These are phyloP conservation scores for Pteria penguin DNA, from an alignment of 2,888 invertebrate genomes.

Conservation along the genomic window DNA sequence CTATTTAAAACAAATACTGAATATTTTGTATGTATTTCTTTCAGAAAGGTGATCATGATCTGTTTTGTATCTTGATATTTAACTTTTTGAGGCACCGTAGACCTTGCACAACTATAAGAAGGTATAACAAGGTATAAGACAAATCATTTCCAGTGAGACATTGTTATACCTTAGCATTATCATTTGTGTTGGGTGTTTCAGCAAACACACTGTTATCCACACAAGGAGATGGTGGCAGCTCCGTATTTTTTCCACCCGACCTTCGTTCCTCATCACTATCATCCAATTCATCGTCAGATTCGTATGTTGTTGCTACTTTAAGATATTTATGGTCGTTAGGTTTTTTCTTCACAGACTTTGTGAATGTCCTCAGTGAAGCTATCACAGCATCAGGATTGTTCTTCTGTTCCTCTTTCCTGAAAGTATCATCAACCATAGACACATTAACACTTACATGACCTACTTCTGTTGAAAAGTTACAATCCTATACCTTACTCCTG, in stretches of 20 bases:
- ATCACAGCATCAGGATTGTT: slow-evolving; percentile 94
- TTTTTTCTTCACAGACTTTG: slow-evolving; percentile 79
- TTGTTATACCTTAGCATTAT: too few relatives aligned
- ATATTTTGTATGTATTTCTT: too few relatives aligned
- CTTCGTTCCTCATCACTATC: slow-evolving; percentile 44
- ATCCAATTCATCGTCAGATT: slow-evolving; percentile 65
- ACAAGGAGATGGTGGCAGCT: slow-evolving; percentile 29
- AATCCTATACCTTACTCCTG: too few relatives aligned
- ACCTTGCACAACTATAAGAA: too few relatives aligned
- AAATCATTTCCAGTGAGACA: too few relatives aligned
- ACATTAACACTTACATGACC: too few relatives aligned
- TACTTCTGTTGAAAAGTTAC: too few relatives aligned
- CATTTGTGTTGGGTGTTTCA: slow-evolving; percentile 14
- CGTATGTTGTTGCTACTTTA: slow-evolving; percentile 57
- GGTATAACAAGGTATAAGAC: too few relatives aligned
- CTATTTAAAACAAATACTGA: too few relatives aligned
- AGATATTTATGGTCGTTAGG: slow-evolving; percentile 50
- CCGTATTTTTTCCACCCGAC: slow-evolving; percentile 12
- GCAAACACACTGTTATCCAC: slow-evolving; percentile 15
- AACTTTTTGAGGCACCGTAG: too few relatives aligned
- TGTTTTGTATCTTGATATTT: too few relatives aligned
- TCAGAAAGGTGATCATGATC: too few relatives aligned
- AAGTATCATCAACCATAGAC: slow-evolving; percentile 3
- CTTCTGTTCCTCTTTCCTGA: slow-evolving; percentile 87
- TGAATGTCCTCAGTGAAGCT: slow-evolving; percentile 94